Base-by-base conservation (phyloP, 2,888 invertebrate species). In the Eupsilia transversa region DNA sequence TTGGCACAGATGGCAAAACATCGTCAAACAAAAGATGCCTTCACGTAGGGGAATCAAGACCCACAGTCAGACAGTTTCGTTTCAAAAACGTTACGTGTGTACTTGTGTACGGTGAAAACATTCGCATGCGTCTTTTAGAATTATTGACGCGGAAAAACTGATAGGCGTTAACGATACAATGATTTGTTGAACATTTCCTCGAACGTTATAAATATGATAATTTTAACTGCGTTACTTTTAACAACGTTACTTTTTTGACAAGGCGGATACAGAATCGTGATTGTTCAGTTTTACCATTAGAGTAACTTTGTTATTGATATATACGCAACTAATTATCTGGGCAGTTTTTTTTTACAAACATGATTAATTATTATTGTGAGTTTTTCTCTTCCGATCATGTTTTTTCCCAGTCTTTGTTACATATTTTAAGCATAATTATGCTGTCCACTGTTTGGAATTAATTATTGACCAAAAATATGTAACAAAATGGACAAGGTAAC, bases 351-450 rank as follows among this genome's bases (percentile, higher is more conserved):
- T 82, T 30, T 6, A 43, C 59, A 66, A 52, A 59, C 56, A 66
- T 79, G 83, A 83, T 81, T 81, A 67, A 81, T 79, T 57, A 81
- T 79, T 57, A 10, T 67, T 61, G n/a, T 43, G 1, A 35, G 35
- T 43, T 72, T 77, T 66, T 66, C 43, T 33, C 64, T 80, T 78
- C 79, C 72, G 63, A 77, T 41, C 49, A 65, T 43, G 41, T 49
- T 59, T 67, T 65, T 27, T 27, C 12, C 30, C 41, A 10, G 64
- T 33, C n/a, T 52, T 59, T 64, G 64, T 59, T 80, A 74, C 33
- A 33, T 43, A 64, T 35, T 74, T 72, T 43, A 38, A 17, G 20
- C 52, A 43, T 72, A 63, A 72, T 77, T 63, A 79, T 52, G 17
- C 35, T 7, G 73, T 52, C 2, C 17, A 41, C 52, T 33, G 38